A percentile compares a stretch with the other conserved stretches of the same genome.
phyloP scores from a whole-genome alignment of 2,797 vertebrate genomes.

The Pseudotriccus pelzelni region DNA sequence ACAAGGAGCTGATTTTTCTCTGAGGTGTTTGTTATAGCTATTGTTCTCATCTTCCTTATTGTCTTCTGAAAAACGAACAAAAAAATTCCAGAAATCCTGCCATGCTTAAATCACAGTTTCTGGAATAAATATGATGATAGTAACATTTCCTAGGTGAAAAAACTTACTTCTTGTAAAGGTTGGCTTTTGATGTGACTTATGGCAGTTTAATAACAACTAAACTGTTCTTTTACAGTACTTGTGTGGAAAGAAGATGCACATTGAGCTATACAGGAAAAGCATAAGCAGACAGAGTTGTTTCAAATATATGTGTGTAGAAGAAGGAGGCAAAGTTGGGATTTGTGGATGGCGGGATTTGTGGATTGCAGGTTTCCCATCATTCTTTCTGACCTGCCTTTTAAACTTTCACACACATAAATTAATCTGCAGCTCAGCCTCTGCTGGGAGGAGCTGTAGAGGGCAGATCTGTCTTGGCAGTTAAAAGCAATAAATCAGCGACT shows the following conservation, averaged over 20 bases:
- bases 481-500: not conserved
- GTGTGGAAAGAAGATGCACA: not conserved
- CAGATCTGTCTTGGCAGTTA: not conserved
- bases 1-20: not conserved
- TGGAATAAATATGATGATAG: not conserved
- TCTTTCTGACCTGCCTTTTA: not conserved
- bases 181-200: not conserved
- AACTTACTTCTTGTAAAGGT: not conserved
- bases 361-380: not conserved
- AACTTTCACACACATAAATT: not conserved
- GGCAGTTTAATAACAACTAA: not conserved
- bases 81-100: not conserved
- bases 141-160: not conserved
- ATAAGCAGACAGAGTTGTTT: not conserved
- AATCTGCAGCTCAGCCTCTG: not conserved
- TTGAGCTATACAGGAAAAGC: not conserved
- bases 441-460: not conserved
- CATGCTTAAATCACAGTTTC: not conserved
- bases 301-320: not conserved
- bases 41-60: not conserved
- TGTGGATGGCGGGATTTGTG: not conserved
- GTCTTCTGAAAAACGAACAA: not conserved
- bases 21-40: not conserved
- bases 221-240: not conserved
- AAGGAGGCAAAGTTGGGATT: not conserved